Conservation (phyloP, 2,113 vertebrate genomes). For the Dasyprocta punctata region DNA sequence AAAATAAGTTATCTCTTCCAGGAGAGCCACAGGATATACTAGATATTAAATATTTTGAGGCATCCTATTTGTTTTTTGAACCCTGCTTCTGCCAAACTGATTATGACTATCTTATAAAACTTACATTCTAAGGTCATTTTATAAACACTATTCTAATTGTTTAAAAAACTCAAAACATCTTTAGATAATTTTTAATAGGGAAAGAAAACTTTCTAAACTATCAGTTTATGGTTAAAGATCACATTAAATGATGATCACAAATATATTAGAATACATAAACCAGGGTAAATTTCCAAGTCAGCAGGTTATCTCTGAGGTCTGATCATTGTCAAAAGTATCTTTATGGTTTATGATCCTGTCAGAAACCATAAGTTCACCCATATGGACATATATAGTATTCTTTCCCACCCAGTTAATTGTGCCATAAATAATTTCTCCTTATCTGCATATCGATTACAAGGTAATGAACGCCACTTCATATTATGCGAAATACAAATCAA, state of each 20-base stretch:
- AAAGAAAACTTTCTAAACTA: slow-evolving; percentile 40
- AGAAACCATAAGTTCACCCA: slow-evolving; percentile 65
- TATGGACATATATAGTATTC: slow-evolving; percentile 66
- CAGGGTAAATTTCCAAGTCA: slow-evolving; percentile 56
- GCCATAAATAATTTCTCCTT: slow-evolving; percentile 82
- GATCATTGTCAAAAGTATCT: slow-evolving; percentile 66
- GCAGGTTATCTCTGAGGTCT: slow-evolving; percentile 64
- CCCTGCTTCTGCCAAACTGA: neutral
- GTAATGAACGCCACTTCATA: slow-evolving; percentile 83
- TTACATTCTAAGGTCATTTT: slow-evolving; percentile 12
- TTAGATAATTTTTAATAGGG: neutral
- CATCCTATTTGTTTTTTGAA: slow-evolving; percentile 37
- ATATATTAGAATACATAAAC: slow-evolving; percentile 60
- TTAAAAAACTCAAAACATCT: slow-evolving; percentile 46
- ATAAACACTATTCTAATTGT: slow-evolving; percentile 5
- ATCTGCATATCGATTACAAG: slow-evolving; percentile 82
- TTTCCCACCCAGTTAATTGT: slow-evolving; percentile 71
- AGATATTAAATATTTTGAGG: slow-evolving; percentile 3
- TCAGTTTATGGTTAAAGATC: slow-evolving; percentile 20
- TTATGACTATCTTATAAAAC: neutral
- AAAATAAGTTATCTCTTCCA: neutral
- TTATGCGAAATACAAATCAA: slow-evolving; percentile 82
- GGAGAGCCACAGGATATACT: neutral
- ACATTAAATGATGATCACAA: slow-evolving; percentile 56
- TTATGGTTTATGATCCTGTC: slow-evolving; percentile 73